Base-by-base conservation (phyloP, 2,113 vertebrate species). In the Mobula birostris region DNA sequence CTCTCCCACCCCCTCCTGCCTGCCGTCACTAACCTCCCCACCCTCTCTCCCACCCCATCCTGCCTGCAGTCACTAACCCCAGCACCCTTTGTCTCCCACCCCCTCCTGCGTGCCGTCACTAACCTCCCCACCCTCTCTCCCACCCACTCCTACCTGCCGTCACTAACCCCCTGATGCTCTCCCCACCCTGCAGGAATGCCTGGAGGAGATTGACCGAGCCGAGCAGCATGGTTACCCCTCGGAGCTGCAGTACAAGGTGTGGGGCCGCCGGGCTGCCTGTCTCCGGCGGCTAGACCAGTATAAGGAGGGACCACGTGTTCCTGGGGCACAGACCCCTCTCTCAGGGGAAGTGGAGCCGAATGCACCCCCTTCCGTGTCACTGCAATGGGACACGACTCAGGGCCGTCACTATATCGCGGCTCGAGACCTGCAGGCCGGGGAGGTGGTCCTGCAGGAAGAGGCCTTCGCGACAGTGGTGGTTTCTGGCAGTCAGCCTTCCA, bases 401-500 rank as follows among this genome's bases (percentile, higher is more conserved):
- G 98, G 98, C 78, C 97, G 98, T 95, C 97, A 97, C 94, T 96
- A 99, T 94, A 95, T 98, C 95, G 98, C 97, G 29, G 94, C 94
- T 2, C 94, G 96, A 94, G 96, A 96, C 93, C 97, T 98, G 80
- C 68, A 95, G 88, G 96, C 97, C 0, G 99, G 99, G 36, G 97
- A 99, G 93, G 95, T 96, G 40, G 95, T 99, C 83, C 94, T 99
- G 48, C 96, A 94, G 77, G 98, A 99, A 29, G 95, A 97, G 83
- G 98, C 98, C 0, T 99, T 98, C 96, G 97, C 98, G 74, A 98
- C 96, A 7, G 98, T 99, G 94, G 97, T 99, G 15, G 97, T 97
- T 82, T 97, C 98, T 0, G 97, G 96, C 94, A 95, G 96, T 94
- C 94, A 78, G 94, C 87, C 94, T 9, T 94, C 96, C 94, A 96